These are phyloP conservation scores for Acanthiza pusilla DNA, from an alignment of 2,797 vertebrate genomes.

Conservation along the genomic window DNA sequence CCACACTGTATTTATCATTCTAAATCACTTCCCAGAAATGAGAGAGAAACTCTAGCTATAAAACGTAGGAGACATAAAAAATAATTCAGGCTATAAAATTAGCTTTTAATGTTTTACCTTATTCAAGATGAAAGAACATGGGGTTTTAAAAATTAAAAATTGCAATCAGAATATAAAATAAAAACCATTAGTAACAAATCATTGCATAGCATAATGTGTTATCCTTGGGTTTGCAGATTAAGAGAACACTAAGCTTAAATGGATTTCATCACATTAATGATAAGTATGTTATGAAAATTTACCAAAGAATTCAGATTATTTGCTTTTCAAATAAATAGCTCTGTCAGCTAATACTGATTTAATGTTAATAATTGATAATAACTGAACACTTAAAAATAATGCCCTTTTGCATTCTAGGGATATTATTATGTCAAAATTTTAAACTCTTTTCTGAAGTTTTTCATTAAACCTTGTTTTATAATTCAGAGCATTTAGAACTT, in stretches of 20 bases:
- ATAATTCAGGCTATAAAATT: not conserved
- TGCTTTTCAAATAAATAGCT: not conserved
- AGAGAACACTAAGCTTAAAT: not conserved
- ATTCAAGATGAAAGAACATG: not conserved
- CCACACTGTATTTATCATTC: not conserved
- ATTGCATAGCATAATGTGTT: not conserved
- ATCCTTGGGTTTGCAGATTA: not conserved
- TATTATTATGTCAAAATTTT: not conserved
- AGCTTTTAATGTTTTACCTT: not conserved
- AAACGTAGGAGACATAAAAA: not conserved
- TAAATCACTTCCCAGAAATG: not conserved
- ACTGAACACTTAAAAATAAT: not conserved
- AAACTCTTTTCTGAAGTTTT: not conserved
- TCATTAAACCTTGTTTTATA: not conserved
- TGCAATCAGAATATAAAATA: not conserved
- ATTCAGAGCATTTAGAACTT: not conserved
- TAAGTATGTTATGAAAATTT: not conserved
- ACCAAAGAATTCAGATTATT: not conserved
- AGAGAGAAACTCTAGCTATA: not conserved
- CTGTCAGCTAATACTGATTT: not conserved
- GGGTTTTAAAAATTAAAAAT: not conserved
- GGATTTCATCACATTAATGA: not conserved
- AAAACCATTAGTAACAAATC: not conserved
- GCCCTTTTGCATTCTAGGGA: not conserved
- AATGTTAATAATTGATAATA: not conserved